These are phyloP conservation scores for Mesorhabditis belari DNA, from an alignment of 2,888 invertebrate species.

Conservation along the genomic window DNA sequence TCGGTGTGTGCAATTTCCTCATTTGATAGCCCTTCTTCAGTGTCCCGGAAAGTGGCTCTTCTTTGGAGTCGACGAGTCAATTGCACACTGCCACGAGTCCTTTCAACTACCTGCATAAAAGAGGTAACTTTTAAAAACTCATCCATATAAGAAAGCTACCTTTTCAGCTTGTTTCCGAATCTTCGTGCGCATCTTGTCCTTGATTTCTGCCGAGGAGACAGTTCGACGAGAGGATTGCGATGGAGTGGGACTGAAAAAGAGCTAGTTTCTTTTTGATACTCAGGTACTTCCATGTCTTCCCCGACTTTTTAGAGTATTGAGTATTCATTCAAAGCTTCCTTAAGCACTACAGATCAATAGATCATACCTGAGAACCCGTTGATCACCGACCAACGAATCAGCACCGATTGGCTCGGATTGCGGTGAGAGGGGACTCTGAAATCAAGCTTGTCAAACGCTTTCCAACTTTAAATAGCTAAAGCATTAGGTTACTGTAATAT, in stretches of 20 bases:
- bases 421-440: not conserved
- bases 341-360: not conserved
- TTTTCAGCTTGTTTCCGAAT: constrained; percentile 11
- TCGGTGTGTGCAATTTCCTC: not conserved
- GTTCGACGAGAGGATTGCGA: constrained; percentile 12
- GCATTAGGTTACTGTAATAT: too few species aligned
- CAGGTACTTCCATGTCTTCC: not conserved
- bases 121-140: not conserved
- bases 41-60: not conserved
- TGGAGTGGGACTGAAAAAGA: not conserved
- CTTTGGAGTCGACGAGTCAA: not conserved
- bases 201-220: constrained; percentile 7
- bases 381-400: too few species aligned
- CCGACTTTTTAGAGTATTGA: not conserved
- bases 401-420: not conserved
- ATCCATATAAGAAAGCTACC: too few species aligned
- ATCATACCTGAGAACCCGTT: too few species aligned
- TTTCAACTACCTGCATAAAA: not conserved
- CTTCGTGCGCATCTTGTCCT: constrained; percentile 11
- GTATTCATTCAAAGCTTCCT: not conserved
- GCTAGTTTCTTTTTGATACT: not conserved
- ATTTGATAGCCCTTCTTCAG: not conserved
- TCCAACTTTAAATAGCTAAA: too few species aligned
- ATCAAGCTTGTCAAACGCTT: too few species aligned
- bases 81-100: not conserved